Percentiles rank a stretch among this genome's conserved stretches.
Evolutionary conservation across 2,797 vertebrate genomes (phyloP).

Genomic region (Pteronotus mesoamericanus): DNA sequence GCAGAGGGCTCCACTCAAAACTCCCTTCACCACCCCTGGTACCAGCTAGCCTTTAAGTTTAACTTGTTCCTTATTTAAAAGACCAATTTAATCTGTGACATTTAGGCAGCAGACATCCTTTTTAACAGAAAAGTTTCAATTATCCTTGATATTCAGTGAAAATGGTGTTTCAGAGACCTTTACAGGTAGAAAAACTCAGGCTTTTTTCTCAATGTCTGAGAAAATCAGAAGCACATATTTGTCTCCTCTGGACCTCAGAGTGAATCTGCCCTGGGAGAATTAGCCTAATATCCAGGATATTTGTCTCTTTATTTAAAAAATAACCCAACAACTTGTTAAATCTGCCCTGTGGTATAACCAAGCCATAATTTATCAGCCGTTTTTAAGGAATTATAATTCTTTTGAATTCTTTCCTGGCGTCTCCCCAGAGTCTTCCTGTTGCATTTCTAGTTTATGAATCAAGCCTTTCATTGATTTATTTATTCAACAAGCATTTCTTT

Average conservation of each 20-base stretch:
- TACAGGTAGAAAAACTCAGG: background rate
- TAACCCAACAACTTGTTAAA: background rate
- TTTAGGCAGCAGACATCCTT: background rate
- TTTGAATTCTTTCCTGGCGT: constrained; percentile 23
- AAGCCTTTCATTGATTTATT: constrained; percentile 50
- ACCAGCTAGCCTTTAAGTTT: background rate
- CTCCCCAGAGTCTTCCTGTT: background rate
- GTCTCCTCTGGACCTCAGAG: background rate
- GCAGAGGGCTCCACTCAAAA: background rate
- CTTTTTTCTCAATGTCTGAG: background rate
- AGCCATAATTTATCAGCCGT: background rate
- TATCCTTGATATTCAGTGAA: background rate
- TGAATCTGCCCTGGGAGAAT: background rate
- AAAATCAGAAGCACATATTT: background rate
- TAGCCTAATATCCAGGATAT: background rate
- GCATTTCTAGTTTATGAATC: constrained; percentile 39
- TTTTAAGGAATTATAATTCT: constrained; percentile 19
- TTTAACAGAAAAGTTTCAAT: background rate
- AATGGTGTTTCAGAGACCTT: background rate
- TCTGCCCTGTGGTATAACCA: background rate
- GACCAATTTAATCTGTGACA: background rate
- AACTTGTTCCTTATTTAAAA: background rate
- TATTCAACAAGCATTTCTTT: constrained; percentile 8
- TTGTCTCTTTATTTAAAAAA: background rate
- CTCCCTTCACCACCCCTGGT: background rate